Conservation (phyloP, 2,113 vertebrate genomes). For the Catharus fuscescens region DNA sequence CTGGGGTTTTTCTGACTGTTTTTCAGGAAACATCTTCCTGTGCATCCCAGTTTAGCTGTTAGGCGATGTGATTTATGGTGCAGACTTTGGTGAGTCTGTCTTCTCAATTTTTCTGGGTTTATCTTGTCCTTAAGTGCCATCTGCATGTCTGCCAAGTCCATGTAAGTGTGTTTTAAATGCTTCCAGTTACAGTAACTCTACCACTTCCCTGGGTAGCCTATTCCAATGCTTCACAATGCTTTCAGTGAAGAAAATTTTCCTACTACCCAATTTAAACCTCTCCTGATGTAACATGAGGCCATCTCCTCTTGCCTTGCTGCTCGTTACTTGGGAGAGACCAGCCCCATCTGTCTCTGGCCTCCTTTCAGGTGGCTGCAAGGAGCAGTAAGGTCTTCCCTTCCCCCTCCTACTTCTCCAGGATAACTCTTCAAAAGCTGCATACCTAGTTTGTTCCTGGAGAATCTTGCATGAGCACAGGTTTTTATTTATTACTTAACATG, state of each 20-base stretch:
- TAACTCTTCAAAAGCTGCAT: not conserved
- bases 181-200: not conserved
- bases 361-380: not conserved
- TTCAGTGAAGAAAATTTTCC: not conserved
- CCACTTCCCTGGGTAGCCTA: not conserved
- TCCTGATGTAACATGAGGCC: not conserved
- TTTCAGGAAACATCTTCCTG: not conserved
- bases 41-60: not conserved
- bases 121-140: not conserved
- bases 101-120: not conserved
- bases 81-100: not conserved
- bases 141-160: not conserved
- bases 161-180: not conserved
- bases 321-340: not conserved
- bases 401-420: not conserved
- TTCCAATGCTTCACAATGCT: not conserved
- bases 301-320: not conserved
- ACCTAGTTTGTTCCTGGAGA: not conserved
- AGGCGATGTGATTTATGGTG: not conserved
- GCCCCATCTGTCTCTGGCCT: not conserved
- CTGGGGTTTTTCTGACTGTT: not conserved
- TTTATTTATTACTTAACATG: not conserved
- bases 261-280: not conserved
- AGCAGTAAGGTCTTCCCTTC: not conserved
- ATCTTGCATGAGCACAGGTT: not conserved